phyloP scores from a whole-genome alignment of 2,113 vertebrate genomes.

The Pheucticus melanocephalus region DNA sequence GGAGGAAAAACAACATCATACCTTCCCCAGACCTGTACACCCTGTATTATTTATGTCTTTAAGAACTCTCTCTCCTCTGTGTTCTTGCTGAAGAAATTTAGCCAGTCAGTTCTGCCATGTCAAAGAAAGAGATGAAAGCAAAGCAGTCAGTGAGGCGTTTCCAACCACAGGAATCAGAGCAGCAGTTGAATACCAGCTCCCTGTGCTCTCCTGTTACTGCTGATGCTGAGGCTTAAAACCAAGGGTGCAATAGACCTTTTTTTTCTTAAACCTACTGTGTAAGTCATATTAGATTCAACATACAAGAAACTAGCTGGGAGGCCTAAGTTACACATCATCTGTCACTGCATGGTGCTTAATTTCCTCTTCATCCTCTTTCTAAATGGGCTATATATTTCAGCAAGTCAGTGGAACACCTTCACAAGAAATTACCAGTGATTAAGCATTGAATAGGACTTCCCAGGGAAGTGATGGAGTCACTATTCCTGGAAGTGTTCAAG shows the following conservation, averaged over 20 bases:
- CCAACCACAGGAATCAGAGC: neutral
- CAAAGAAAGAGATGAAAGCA: neutral
- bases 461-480: neutral
- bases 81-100: neutral
- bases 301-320: neutral
- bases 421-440: neutral
- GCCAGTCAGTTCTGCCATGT: neutral
- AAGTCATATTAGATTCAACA: neutral
- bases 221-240: neutral
- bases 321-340: neutral
- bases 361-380: neutral
- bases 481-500: neutral
- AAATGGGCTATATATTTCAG: neutral
- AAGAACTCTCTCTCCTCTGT: neutral
- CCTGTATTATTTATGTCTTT: neutral
- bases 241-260: neutral
- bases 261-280: neutral
- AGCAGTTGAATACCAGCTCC: neutral
- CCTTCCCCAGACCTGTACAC: neutral
- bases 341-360: neutral
- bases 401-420: neutral
- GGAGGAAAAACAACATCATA: neutral
- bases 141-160: neutral
- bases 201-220: neutral
- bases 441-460: neutral